A percentile compares a stretch with the other conserved stretches of the same genome.
phyloP scores from a whole-genome alignment of 1,140 invertebrate genomes.

The Mya arenaria region DNA sequence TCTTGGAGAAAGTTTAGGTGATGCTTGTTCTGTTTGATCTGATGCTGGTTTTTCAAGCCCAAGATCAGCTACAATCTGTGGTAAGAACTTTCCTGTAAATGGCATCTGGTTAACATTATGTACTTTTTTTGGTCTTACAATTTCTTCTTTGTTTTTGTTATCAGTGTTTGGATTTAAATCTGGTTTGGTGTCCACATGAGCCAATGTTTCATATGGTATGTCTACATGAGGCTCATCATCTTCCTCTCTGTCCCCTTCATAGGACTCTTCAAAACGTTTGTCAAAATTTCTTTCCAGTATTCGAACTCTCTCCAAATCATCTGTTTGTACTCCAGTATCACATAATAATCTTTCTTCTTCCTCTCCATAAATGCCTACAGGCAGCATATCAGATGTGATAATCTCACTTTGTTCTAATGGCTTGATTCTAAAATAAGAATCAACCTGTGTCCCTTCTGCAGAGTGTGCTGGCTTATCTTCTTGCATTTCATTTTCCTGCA shows the following conservation, averaged over 20 bases:
- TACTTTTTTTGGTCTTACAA: too few species aligned
- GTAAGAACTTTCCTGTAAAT: background rate
- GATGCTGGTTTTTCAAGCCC: background rate
- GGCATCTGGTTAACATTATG: too few species aligned
- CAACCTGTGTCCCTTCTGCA: constrained; percentile 22
- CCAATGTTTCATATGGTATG: background rate
- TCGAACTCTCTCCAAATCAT: too few species aligned
- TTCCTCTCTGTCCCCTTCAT: too few species aligned
- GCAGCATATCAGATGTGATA: constrained; percentile 29
- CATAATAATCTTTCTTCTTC: background rate
- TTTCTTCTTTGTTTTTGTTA: too few species aligned
- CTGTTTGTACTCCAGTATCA: background rate
- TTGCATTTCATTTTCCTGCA: background rate
- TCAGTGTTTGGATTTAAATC: too few species aligned
- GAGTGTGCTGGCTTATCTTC: background rate
- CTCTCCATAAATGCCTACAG: background rate
- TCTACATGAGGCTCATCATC: too few species aligned
- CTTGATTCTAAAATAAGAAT: constrained; percentile 15
- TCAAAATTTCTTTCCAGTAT: too few species aligned
- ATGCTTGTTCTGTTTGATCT: background rate
- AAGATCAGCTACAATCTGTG: constrained; percentile 27
- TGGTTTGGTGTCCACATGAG: background rate
- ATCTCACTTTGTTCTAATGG: constrained; percentile 19
- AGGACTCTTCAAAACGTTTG: too few species aligned
- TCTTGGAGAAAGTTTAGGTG: background rate